Conservation (phyloP, 2,888 invertebrate species). For the Lithosia quadra region DNA sequence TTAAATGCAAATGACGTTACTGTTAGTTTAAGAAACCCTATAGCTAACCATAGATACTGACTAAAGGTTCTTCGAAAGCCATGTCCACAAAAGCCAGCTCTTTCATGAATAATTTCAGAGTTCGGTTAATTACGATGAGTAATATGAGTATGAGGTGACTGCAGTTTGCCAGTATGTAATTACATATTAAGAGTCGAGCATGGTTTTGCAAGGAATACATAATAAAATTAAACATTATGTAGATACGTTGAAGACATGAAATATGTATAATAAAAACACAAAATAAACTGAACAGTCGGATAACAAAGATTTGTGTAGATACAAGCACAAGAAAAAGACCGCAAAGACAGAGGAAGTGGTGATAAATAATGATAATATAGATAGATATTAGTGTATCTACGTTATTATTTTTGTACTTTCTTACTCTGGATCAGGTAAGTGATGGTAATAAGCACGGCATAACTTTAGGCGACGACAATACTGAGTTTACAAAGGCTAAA, state of each 20-base stretch:
- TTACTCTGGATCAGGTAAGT: too few relatives aligned
- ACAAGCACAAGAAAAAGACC: neutral
- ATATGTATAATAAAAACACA: too few relatives aligned
- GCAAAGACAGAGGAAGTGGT: neutral
- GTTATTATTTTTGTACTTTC: too few relatives aligned
- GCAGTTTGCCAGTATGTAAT: slow-evolving; percentile 5
- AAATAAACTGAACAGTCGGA: neutral
- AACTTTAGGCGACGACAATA: neutral
- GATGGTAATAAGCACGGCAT: too few relatives aligned
- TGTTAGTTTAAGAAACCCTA: slow-evolving; percentile 61
- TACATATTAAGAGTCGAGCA: slow-evolving; percentile 6
- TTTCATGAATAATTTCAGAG: slow-evolving; percentile 26
- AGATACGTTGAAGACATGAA: neutral
- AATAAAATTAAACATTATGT: slow-evolving; percentile 12
- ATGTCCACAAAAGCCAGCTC: slow-evolving; percentile 34
- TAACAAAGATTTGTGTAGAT: neutral
- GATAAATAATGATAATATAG: too few relatives aligned
- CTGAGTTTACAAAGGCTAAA: neutral
- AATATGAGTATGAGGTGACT: slow-evolving; percentile 10
- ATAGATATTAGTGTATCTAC: too few relatives aligned
- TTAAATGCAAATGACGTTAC: slow-evolving; percentile 67
- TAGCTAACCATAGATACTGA: slow-evolving; percentile 42
- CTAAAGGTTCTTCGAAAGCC: slow-evolving; percentile 52
- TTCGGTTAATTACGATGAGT: slow-evolving; percentile 12
- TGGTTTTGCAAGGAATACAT: too few relatives aligned